Conservation (phyloP, 2,797 vertebrate genomes). For the Macropus fuliginosus region DNA sequence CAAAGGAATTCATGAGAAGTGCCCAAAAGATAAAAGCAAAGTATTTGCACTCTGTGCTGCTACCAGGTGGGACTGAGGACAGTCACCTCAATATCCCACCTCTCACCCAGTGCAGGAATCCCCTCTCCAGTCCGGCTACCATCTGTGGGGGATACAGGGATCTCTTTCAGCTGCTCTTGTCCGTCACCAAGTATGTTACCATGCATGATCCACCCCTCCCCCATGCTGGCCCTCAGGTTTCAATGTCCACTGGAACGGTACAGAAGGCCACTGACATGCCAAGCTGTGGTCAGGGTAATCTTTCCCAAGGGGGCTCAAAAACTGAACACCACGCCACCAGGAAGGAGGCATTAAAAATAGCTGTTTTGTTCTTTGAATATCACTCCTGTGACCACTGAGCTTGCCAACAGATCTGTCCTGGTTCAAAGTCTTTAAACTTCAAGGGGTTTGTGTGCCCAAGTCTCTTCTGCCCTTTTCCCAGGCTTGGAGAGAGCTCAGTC, state of each 20-base stretch:
- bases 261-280: slow-evolving; percentile 27
- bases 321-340: slow-evolving; percentile 64
- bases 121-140: neutral
- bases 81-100: neutral
- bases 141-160: slow-evolving; percentile 55
- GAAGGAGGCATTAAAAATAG: slow-evolving; percentile 78
- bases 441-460: slow-evolving; percentile 52
- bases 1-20: neutral
- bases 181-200: slow-evolving; percentile 59
- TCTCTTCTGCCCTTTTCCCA: slow-evolving; percentile 68
- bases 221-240: slow-evolving; percentile 53
- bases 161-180: slow-evolving; percentile 60
- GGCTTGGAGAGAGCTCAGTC: slow-evolving; percentile 45
- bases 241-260: slow-evolving; percentile 46
- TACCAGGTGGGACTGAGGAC: slow-evolving; percentile 63
- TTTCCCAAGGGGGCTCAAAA: slow-evolving; percentile 70
- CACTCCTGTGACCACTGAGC: slow-evolving; percentile 66
- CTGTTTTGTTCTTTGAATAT: slow-evolving; percentile 67
- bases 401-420: slow-evolving; percentile 78
- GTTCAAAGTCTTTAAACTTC: slow-evolving; percentile 66
- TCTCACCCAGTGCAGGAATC: neutral
- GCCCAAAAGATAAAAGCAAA: neutral
- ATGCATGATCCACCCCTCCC: slow-evolving; percentile 59
- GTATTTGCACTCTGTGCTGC: neutral
- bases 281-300: slow-evolving; percentile 60